These are phyloP conservation scores for Synanceia verrucosa DNA, from an alignment of 2,797 vertebrate genomes.

Conservation along the genomic window DNA sequence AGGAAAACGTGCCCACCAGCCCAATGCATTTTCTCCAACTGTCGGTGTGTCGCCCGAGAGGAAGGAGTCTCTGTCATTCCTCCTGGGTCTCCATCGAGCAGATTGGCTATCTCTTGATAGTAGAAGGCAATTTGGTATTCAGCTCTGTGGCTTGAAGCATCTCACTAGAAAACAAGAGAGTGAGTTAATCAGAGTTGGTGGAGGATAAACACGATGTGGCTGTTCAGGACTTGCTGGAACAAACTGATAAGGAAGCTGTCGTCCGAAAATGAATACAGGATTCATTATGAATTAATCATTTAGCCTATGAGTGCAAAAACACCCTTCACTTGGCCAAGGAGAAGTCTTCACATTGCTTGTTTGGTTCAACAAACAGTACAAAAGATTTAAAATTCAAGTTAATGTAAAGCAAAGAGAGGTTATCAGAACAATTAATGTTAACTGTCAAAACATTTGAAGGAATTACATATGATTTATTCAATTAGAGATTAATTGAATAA, in stretches of 20 bases:
- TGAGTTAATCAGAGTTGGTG: slow-evolving; percentile 3
- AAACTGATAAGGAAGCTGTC: slow-evolving; percentile 12
- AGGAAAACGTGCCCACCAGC: slow-evolving; percentile 41
- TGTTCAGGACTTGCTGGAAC: not conserved
- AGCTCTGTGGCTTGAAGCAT: slow-evolving; percentile 41
- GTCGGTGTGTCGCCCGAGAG: slow-evolving; percentile 40
- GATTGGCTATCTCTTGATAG: slow-evolving; percentile 72
- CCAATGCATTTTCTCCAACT: slow-evolving; percentile 74
- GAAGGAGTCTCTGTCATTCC: slow-evolving; percentile 64
- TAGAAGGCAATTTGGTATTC: slow-evolving; percentile 49
- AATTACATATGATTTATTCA: too few relatives aligned
- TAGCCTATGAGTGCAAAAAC: not conserved
- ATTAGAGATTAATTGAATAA: too few relatives aligned
- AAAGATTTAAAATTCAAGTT: not conserved
- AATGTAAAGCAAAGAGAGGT: not conserved
- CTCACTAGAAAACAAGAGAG: slow-evolving; percentile 73
- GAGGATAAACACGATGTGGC: not conserved
- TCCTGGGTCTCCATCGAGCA: slow-evolving; percentile 60
- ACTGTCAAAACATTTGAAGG: too few relatives aligned
- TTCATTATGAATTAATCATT: not conserved
- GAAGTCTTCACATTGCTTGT: not conserved
- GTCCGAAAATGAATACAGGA: not conserved
- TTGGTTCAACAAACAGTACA: not conserved
- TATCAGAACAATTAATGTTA: not conserved
- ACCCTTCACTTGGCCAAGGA: not conserved